Conservation (phyloP, 2,888 invertebrate species). For the Habrosyne pyritoides region DNA sequence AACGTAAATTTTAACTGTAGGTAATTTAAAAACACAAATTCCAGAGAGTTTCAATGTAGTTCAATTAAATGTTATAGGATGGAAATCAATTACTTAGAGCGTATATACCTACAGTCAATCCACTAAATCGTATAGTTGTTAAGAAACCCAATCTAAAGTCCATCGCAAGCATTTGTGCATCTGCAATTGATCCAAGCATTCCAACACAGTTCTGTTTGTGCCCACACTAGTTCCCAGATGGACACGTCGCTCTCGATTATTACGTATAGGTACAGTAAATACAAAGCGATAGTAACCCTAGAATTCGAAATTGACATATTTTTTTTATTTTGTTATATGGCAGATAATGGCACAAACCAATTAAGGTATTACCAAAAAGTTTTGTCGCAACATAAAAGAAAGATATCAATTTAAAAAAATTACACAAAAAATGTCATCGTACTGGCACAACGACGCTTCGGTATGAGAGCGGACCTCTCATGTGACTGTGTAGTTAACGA, state of each 20-base stretch:
- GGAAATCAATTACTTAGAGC: background rate
- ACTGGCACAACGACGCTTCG: no score
- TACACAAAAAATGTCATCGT: no score
- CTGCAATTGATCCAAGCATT: conserved; percentile 55
- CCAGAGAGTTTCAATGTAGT: background rate
- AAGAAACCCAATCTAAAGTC: conserved; percentile 49
- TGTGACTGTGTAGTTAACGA: no score
- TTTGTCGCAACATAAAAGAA: no score
- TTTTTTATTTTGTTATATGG: no score
- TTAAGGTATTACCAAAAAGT: no score
- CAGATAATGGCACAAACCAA: no score
- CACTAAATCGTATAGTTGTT: conserved; percentile 39
- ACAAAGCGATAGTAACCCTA: background rate
- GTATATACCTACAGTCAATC: conserved; percentile 10
- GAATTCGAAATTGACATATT: background rate
- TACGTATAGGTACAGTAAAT: background rate
- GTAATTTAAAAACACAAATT: background rate
- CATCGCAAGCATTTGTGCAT: conserved; percentile 54
- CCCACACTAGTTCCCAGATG: conserved; percentile 33
- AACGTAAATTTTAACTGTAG: no score
- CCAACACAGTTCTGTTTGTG: conserved; percentile 30
- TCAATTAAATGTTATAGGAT: background rate
- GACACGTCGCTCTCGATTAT: conserved; percentile 5
- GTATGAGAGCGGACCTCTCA: no score
- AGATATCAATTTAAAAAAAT: no score